Evolutionary conservation across 2,888 invertebrate genomes (phyloP), one percentile per base, ranked within the genome.

Genomic region (Drosophila neotestacea): DNA sequence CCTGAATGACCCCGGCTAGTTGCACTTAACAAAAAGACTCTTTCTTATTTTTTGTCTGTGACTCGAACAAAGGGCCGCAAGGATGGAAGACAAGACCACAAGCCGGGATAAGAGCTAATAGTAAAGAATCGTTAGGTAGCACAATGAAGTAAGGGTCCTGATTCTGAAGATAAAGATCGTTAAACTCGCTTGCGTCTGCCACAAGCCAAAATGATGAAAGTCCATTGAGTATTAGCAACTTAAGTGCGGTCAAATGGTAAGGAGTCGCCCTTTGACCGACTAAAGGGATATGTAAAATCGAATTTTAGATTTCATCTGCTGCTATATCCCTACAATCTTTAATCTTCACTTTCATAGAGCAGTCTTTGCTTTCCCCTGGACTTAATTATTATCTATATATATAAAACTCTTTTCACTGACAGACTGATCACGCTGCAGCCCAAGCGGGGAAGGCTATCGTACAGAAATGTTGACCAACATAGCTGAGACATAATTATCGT

Each of bases 1-100:
- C 52, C 81, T 71, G 67, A 72, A 59, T 77, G 77, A 79, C 44
- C 70, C 77, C 73, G 88, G 75, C 88, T 83, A 88, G 79, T 81
- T 76, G 59, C 70, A 60, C 62, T 60, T 70, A 71, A 77, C 71
- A 74, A 61, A 69, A 9, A 56, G 47, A 58, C 38, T 38, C 27
- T 16, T 32, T 56, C 22, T 62, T 65, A 16, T 60, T 56, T 69
- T 65, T 61, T 73, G 46, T 67, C 50, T 73, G 54, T 62, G 34
- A 16, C 7, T 1, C 6, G 50, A 62, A 70, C 71, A 84, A 84
- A 64, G 56, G 65, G 16, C 22, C 50, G 47, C 46, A 70, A 54
- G 69, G 64, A 71, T 77, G 70, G 74, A 79, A 13, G 55, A 86
- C 83, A 90, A 88, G 86, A 77, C 87, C 89, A 78, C 87, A 85